Base-by-base conservation (phyloP, 2,888 invertebrate genomes). In the Podabrus alpinus region DNA sequence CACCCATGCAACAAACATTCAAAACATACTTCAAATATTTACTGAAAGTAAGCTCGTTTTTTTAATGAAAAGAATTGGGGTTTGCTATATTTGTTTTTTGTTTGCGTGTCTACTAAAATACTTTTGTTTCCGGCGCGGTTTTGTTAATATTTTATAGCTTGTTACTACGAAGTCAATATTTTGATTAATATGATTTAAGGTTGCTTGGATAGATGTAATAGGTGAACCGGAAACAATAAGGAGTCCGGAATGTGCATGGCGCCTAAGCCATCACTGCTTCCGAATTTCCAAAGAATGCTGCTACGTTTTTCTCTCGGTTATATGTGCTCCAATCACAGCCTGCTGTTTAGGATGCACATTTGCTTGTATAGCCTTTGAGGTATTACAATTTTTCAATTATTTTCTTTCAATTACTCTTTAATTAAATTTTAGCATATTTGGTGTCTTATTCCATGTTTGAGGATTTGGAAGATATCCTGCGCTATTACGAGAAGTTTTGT, bases 341-440 rank as follows among this genome's bases (percentile, higher is more conserved):
- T 88, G 93, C 76, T 87, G 90, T 78, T 89, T 93, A 68, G 93
- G 93, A 25, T 90, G 91, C 78, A 89, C 91, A 1, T 93, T 93
- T 83, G 93, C 93, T 61, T 93, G 92, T 80, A 87, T 94, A 15
- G 91, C 94, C 11, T 94, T 94, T 84, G 90, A 92, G 89, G 93
- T 93, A 83, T 17, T 21, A 29, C 5, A 29, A n/a, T 4, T 7
- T n/a, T 45, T 7, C n/a, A 5, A 45, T n/a, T n/a, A 7, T n/a
- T n/a, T 5, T n/a, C 2, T n/a, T 45, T 7, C n/a, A 45, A 45
- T n/a, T 45, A 9, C n/a, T 5, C n/a, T 17, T 59, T 10, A 64
- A 17, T 61, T 19, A 66, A 69, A 77, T 89, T 89, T 77, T 86
- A 93, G 93, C 92, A 94, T 88, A 92, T 94, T 82, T 94, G 94